phyloP scores from a whole-genome alignment of 2,113 vertebrate genomes.

The Boulengeromyrus knoepffleri region DNA sequence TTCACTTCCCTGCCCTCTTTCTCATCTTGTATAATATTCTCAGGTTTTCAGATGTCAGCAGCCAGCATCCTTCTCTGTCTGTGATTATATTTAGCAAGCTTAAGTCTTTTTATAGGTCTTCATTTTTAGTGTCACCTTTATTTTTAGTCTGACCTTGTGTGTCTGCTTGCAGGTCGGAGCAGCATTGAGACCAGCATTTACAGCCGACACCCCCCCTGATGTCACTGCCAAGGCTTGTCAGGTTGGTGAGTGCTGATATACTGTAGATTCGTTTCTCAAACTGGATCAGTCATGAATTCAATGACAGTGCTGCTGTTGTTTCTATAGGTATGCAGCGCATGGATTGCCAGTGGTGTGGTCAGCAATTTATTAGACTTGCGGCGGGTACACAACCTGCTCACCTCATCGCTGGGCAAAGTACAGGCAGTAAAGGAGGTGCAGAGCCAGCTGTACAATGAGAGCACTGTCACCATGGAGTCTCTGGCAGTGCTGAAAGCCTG shows the following conservation, averaged over 20 bases:
- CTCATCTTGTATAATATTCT: not conserved
- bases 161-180: conserved; percentile 75
- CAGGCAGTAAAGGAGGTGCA: conserved; percentile 69
- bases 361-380: conserved; percentile 79
- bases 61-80: not conserved
- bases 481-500: conserved; percentile 89
- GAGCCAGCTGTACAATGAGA: conserved; percentile 79
- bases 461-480: conserved; percentile 81
- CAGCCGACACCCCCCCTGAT: conserved; percentile 78
- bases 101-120: not conserved
- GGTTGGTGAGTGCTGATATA: conserved; percentile 51
- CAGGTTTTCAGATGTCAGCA: not conserved
- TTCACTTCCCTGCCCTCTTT: not conserved
- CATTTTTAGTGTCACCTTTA: not conserved
- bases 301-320: not conserved
- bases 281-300: not conserved
- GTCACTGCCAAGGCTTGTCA: conserved; percentile 89
- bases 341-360: conserved; percentile 86
- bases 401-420: conserved; percentile 79
- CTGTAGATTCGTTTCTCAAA: not conserved
- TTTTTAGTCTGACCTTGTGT: not conserved
- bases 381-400: conserved; percentile 83
- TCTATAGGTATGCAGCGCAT: conserved; percentile 84
- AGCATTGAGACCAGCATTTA: conserved; percentile 86
- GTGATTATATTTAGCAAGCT: not conserved